phyloP scores from a whole-genome alignment of 2,888 invertebrate genomes.

The Pseudoips prasinana region DNA sequence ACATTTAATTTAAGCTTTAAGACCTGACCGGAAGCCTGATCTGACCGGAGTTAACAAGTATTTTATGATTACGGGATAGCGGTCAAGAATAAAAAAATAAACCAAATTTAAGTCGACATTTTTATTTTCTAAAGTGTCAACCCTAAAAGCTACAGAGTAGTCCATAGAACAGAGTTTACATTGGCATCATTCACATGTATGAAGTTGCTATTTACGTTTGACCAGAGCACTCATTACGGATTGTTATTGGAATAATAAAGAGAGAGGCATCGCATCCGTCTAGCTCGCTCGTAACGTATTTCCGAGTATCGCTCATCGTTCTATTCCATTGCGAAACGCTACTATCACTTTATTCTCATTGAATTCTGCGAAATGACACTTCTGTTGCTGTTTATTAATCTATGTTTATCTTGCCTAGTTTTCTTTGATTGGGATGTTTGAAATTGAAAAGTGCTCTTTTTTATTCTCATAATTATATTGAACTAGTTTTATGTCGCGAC shows the following conservation, averaged over 20 bases:
- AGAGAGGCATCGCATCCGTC: constrained; percentile 71
- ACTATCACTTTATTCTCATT: constrained; percentile 70
- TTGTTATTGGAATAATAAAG: constrained; percentile 82
- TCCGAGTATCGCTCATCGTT: constrained; percentile 57
- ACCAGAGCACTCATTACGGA: constrained; percentile 81
- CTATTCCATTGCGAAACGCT: neutral
- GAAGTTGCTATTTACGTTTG: constrained; percentile 81
- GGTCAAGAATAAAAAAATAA: no score
- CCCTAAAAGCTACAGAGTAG: constrained; percentile 64
- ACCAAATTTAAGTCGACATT: no score
- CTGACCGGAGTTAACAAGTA: no score
- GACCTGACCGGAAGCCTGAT: no score
- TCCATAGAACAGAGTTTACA: constrained; percentile 72
- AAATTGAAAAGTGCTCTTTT: constrained; percentile 47
- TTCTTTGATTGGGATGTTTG: constrained; percentile 45
- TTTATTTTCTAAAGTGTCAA: no score
- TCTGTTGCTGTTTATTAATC: constrained; percentile 74
- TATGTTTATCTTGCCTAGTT: constrained; percentile 68
- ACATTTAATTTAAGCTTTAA: no score
- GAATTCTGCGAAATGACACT: constrained; percentile 73
- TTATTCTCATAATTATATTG: constrained; percentile 16
- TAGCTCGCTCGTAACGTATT: constrained; percentile 67
- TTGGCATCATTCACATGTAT: constrained; percentile 80
- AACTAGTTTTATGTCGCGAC: no score
- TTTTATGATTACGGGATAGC: no score